Evolutionary conservation across 2,797 vertebrate genomes (phyloP), one percentile per base, ranked within the genome.

Genomic region (Spizella passerina): DNA sequence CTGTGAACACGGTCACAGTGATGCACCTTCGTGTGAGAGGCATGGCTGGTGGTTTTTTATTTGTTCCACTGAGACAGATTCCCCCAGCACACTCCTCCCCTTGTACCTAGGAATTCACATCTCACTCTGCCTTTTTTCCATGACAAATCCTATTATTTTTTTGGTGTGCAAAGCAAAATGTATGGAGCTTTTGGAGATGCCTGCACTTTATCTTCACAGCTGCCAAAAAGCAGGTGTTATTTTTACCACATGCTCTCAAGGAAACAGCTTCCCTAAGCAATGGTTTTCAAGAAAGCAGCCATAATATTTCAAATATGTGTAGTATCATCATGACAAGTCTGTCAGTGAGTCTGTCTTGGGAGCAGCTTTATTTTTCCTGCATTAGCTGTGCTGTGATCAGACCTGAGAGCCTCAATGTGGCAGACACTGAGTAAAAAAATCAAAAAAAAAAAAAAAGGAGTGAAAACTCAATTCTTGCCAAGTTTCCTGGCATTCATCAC

Each of bases 301-400:
- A 89, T 49, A 94, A 93, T 91, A 93, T 92, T 94, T 91, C 87
- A 93, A 55, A 91, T 75, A 52, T 77, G 82, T 91, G 79, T 94
- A 41, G 86, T 84, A 38, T 61, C 85, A 83, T 52, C 61, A 12
- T 78, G 93, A 94, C 93, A 93, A 88, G 79, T 60, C 95, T 96
- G 94, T 86, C 94, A 94, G 91, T 94, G 86, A 96, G 82, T 89
- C 84, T 82, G 91, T 73, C 89, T 92, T 34, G 53, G 46, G 84
- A 96, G 89, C 93, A 95, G 95, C 89, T 96, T 96, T 95, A 87
- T 91, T 95, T 93, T 96, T 81, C 49, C 65, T 77, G 72, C 82
- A 78, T 91, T 86, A 93, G 44, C 71, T 82, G 38, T 61, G 15
- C 61, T 92, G 93, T 64, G 93, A 91, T 94, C 76, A 93, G 82